These are phyloP conservation scores for Pogonocichla stellata DNA, from an alignment of 2,113 vertebrate genomes.

Conservation along the genomic window DNA sequence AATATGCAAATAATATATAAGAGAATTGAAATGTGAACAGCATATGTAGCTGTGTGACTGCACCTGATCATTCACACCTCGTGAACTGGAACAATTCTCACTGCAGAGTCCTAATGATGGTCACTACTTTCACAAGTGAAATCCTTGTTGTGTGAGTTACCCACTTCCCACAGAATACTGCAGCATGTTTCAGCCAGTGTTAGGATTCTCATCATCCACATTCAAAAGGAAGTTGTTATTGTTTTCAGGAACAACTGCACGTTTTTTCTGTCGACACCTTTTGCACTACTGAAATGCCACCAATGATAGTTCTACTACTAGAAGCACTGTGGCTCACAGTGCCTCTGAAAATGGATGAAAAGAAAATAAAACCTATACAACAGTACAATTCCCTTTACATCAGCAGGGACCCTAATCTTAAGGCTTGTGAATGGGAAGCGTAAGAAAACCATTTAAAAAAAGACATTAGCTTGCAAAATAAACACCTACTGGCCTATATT, in stretches of 20 bases:
- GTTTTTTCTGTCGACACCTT: neutral
- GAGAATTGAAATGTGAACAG: neutral
- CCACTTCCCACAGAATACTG: neutral
- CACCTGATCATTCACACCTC: neutral
- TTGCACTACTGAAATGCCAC: neutral
- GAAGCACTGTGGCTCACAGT: neutral
- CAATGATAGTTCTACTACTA: neutral
- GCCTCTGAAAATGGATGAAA: neutral
- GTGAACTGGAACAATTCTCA: neutral
- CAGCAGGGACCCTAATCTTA: neutral
- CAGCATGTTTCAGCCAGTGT: neutral
- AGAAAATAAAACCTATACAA: neutral
- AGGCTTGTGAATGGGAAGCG: neutral
- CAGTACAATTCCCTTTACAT: neutral
- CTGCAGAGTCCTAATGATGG: neutral
- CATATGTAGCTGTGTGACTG: neutral
- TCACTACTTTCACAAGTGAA: neutral
- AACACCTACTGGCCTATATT: neutral
- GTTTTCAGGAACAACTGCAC: neutral
- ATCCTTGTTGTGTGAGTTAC: neutral
- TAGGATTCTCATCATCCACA: neutral
- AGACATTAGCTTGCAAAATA: neutral
- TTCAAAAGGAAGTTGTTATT: neutral
- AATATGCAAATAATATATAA: neutral
- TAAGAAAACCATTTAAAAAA: neutral